Conservation (phyloP, 2,113 vertebrate genomes). For the Entelurus aequoreus region DNA sequence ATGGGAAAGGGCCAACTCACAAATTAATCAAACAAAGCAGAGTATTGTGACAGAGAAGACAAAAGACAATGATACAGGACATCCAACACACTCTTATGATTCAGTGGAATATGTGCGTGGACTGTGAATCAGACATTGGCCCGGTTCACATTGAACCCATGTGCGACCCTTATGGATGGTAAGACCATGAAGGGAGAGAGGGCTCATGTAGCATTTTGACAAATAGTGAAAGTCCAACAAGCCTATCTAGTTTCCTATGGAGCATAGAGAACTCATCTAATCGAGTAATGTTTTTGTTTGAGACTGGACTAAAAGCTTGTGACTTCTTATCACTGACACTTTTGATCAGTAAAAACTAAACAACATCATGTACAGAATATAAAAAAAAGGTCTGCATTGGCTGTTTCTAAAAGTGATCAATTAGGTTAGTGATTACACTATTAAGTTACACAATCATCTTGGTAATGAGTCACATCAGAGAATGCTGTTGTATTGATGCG, state of each 20-base stretch:
- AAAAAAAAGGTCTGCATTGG: neutral
- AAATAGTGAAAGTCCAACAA: no score
- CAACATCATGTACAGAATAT: neutral
- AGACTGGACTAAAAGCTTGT: no score
- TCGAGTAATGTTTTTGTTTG: no score
- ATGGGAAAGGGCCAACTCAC: no score
- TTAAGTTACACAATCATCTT: neutral
- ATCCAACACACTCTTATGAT: no score
- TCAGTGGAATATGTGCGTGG: neutral
- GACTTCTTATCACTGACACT: no score
- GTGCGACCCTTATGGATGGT: neutral
- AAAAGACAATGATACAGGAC: no score
- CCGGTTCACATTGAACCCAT: neutral
- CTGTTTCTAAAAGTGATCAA: neutral
- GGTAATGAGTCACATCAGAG: neutral
- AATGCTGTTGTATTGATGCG: neutral
- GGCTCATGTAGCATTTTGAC: neutral
- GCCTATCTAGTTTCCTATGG: no score
- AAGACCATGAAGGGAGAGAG: neutral
- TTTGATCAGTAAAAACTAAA: neutral
- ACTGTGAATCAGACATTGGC: neutral
- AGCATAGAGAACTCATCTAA: no score
- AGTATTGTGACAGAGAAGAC: no score
- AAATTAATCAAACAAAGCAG: no score
- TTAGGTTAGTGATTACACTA: constrained; percentile 1